Percentiles rank a stretch among this genome's conserved stretches.
Evolutionary conservation across 2,113 vertebrate genomes (phyloP).

Genomic region (Notarius quadriscutis): DNA sequence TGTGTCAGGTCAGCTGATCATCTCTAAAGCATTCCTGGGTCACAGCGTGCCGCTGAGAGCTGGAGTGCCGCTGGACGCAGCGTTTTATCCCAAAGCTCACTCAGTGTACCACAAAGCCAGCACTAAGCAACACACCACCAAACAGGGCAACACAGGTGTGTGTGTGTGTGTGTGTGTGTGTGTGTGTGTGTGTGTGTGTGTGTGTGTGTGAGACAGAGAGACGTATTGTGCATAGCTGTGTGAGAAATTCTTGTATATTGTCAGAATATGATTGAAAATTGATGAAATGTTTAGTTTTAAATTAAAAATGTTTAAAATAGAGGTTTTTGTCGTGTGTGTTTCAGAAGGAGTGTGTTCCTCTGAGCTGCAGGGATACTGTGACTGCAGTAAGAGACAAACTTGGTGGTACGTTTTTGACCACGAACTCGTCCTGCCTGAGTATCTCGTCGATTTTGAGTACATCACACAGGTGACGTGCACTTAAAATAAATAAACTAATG

Average conservation of each 20-base stretch:
- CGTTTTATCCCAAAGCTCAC: constrained; percentile 68
- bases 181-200: no score
- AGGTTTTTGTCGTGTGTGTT: background rate
- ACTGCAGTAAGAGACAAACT: constrained; percentile 65
- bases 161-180: constrained; percentile 4
- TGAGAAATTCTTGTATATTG: background rate
- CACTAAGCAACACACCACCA: constrained; percentile 52
- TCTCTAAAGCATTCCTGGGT: constrained; percentile 81
- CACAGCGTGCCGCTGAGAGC: constrained; percentile 65
- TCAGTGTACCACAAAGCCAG: constrained; percentile 75
- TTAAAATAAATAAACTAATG: background rate
- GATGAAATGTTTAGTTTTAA: no score
- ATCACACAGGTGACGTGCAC: constrained; percentile 66
- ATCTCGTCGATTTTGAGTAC: constrained; percentile 80
- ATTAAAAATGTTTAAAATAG: no score
- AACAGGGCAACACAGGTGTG: constrained; percentile 51
- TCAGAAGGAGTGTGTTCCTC: constrained; percentile 56
- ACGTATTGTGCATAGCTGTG: background rate
- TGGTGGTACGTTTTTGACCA: constrained; percentile 83
- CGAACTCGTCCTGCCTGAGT: constrained; percentile 81
- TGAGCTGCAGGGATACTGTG: constrained; percentile 59
- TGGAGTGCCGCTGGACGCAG: constrained; percentile 59
- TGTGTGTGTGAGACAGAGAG: background rate
- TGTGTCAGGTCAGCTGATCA: constrained; percentile 73
- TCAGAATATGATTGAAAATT: background rate